Conservation (phyloP, 2,797 vertebrate species). For the Hydrophis major region DNA sequence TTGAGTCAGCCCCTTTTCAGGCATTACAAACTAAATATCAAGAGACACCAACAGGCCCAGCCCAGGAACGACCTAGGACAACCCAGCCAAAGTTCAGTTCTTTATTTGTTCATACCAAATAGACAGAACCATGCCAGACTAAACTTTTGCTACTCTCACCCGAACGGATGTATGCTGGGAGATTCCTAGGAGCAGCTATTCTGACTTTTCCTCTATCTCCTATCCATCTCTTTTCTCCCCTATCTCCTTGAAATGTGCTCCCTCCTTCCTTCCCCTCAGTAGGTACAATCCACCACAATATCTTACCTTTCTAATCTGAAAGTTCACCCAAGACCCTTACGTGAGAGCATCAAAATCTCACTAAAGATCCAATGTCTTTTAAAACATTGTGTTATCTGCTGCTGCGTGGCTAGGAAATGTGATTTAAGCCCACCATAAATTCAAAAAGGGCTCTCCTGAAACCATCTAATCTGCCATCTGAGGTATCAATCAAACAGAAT, state of each 20-base stretch:
- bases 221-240: background rate
- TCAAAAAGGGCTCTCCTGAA: background rate
- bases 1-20: background rate
- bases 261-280: background rate
- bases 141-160: background rate
- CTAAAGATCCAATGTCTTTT: background rate
- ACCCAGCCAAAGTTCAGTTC: background rate
- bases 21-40: background rate
- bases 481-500: background rate
- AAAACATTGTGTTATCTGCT: background rate
- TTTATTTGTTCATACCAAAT: background rate
- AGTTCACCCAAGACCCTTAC: background rate
- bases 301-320: background rate
- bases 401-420: background rate
- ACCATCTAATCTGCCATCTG: no score
- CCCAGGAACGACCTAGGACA: background rate
- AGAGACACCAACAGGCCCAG: background rate
- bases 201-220: background rate
- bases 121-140: background rate
- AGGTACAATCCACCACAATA: background rate
- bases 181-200: background rate
- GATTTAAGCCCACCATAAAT: background rate
- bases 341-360: background rate
- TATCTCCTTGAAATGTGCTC: background rate
- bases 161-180: background rate